Evolutionary conservation across 1,140 invertebrate species (phyloP), one percentile per base, ranked within the genome.

Genomic region (Asbolus verrucosus): DNA sequence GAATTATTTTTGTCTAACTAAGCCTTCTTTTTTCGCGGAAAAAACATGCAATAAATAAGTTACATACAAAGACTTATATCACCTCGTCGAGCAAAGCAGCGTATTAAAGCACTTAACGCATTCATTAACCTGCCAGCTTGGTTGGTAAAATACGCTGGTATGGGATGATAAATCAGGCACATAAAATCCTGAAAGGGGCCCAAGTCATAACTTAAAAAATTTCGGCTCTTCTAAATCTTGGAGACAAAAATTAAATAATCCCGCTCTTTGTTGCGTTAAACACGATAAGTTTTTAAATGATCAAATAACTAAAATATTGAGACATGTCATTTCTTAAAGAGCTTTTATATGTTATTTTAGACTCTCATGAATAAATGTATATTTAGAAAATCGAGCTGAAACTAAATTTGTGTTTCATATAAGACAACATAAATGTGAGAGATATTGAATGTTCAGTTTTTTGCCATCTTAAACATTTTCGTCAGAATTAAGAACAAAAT

Each of bases 361-460:
- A 54, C n/a, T 13, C n/a, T 54, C 46, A 54, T 54, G 46, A 24
- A 54, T 54, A 54, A 54, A 54, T 54, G 46, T 54, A 54, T 54
- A 54, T 54, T 54, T 24, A 54, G 19, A 54, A 54, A 50, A 54
- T 54, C 21, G 46, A 27, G 46, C 46, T 11, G 46, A 54, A 54
- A 54, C 46, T 54, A 27, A 54, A 54, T 27, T 54, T 24, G 46
- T 27, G 46, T 27, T 54, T 19, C 27, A 54, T 54, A 54, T 27
- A 54, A 54, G 46, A 54, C 46, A 54, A 54, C 21, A 24, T 14
- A 54, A 54, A 54, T 54, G 46, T 54, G 46, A 16, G 9, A 16
- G 6, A 27, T 54, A 54, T 54, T 54, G 46, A 54, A 54, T 27
- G 46, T 27, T 46, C 41, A n/a, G n/a, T n/a, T 18, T 18, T 54